Evolutionary conservation across 1,140 invertebrate species (phyloP).

Genomic region (Leptinotarsa lineolata): DNA sequence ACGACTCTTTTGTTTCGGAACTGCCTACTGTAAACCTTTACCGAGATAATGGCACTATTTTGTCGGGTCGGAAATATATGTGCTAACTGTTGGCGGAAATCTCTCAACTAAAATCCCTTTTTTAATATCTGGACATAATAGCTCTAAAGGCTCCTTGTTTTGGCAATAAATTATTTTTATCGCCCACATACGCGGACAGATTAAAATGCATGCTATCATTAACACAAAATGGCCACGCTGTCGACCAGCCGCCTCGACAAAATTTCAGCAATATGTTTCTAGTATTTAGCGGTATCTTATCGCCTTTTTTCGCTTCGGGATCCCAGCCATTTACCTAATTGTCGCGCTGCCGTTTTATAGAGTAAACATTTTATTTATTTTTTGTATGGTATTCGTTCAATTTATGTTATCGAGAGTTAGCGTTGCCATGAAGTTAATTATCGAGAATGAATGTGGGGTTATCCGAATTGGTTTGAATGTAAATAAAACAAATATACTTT

Average conservation of each 20-base stretch:
- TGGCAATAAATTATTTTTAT: constrained; percentile 25
- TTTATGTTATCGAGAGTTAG: background rate
- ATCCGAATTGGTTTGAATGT: constrained; percentile 1
- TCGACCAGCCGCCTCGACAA: background rate
- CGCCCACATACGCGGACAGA: constrained; percentile 21
- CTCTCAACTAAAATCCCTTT: constrained; percentile 1
- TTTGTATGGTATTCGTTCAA: background rate
- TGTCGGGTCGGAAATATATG: background rate
- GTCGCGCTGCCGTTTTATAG: background rate
- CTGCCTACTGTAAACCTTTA: too few relatives aligned
- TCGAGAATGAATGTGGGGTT: background rate
- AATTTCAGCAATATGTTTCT: constrained; percentile 14
- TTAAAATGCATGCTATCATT: constrained; percentile 20
- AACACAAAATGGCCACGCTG: constrained; percentile 9
- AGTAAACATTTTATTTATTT: constrained; percentile 9
- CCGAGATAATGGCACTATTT: background rate
- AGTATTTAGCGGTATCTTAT: constrained; percentile 17
- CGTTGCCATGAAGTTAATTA: background rate
- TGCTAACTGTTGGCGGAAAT: background rate
- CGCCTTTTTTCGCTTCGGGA: background rate
- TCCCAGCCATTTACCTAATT: constrained; percentile 12
- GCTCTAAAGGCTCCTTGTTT: constrained; percentile 15
- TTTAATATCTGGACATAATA: constrained; percentile 2
- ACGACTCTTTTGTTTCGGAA: too few relatives aligned
- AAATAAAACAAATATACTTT: background rate